These are phyloP conservation scores for Geothlypis trichas DNA, from an alignment of 2,113 vertebrate species.

Conservation along the genomic window DNA sequence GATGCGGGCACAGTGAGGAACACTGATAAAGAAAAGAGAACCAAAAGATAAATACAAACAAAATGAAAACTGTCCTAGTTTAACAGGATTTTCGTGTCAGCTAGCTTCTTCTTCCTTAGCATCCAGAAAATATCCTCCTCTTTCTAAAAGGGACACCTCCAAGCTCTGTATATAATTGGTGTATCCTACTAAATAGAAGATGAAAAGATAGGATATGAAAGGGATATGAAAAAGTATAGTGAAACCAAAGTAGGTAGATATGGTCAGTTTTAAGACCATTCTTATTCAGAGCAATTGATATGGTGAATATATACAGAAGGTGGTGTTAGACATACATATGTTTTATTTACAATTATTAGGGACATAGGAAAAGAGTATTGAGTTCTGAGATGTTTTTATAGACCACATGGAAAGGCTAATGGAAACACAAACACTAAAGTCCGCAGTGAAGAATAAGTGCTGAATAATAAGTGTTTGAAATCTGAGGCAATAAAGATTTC, in stretches of 20 bases:
- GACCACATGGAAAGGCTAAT: background rate
- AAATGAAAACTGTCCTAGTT: background rate
- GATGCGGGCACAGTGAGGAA: background rate
- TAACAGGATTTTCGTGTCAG: background rate
- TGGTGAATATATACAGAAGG: background rate
- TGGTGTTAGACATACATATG: background rate
- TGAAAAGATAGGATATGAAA: background rate
- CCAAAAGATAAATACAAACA: background rate
- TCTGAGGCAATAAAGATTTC: background rate
- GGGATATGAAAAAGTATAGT: background rate
- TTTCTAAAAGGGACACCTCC: background rate
- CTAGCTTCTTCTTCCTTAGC: background rate
- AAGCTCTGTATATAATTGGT: background rate
- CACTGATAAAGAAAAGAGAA: background rate
- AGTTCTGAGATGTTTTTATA: background rate
- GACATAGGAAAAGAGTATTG: background rate
- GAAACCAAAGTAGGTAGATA: background rate
- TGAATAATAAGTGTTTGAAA: background rate
- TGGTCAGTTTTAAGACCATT: background rate
- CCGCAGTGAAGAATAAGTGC: background rate
- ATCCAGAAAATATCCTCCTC: background rate
- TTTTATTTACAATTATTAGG: background rate
- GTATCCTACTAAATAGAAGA: background rate
- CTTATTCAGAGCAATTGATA: background rate
- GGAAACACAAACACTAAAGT: background rate